A percentile compares a stretch with the other conserved stretches of the same genome.
These are phyloP conservation scores for Ptyas mucosa DNA, from an alignment of 2,113 vertebrate genomes.

Conservation along the genomic window DNA sequence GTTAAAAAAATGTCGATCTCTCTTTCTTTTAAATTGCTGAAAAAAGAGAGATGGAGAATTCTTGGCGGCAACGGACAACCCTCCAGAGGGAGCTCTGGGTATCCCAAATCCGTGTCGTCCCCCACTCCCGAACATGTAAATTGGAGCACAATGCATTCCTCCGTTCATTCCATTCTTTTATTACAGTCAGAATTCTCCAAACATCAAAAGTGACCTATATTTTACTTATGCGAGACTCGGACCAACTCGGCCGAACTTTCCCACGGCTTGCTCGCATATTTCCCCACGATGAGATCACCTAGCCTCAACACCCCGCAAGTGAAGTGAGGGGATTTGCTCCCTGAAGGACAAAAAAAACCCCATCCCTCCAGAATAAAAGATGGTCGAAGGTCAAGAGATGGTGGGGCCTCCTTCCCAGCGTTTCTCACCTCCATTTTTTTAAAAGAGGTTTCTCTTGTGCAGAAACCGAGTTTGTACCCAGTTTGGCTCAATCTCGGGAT, in stretches of 20 bases:
- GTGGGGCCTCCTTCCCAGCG: too few species aligned
- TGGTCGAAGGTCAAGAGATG: not conserved
- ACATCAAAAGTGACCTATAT: conserved; percentile 53
- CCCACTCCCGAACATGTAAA: not conserved
- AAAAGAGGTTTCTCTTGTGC: not conserved
- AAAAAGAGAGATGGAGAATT: too few species aligned
- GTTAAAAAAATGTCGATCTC: not conserved
- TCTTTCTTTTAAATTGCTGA: not conserved
- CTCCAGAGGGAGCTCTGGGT: conserved; percentile 29
- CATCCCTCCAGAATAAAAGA: not conserved
- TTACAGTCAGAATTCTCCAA: conserved; percentile 18
- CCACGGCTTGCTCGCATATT: conserved; percentile 37
- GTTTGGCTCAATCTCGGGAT: not conserved
- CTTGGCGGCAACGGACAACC: not conserved
- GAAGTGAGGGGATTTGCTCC: not conserved
- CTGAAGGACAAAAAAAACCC: not conserved
- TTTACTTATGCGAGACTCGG: conserved; percentile 30
- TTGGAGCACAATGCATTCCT: conserved; percentile 51
- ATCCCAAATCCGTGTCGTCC: rapidly evolving
- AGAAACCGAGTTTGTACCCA: too few species aligned
- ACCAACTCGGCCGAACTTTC: conserved; percentile 44
- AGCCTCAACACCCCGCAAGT: not conserved
- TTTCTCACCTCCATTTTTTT: not conserved
- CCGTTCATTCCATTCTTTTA: conserved; percentile 24
- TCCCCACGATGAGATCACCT: conserved; percentile 37